These are phyloP conservation scores for Coremacera marginata DNA, from an alignment of 2,888 invertebrate species.

Conservation along the genomic window DNA sequence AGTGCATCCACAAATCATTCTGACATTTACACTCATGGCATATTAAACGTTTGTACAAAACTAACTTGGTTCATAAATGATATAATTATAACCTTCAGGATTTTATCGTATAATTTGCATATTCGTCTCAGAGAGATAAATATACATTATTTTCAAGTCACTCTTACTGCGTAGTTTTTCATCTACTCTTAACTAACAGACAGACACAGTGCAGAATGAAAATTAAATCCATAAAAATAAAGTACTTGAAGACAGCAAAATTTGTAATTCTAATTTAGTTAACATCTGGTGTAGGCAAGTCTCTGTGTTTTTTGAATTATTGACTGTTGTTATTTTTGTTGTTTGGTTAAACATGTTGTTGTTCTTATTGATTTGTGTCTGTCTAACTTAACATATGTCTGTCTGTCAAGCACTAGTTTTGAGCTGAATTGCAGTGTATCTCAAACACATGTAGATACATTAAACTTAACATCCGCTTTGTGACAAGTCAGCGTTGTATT, in stretches of 20 bases:
- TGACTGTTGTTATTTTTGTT: neutral
- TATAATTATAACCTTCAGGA: neutral
- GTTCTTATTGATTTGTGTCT: constrained; percentile 8
- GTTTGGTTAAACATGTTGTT: neutral
- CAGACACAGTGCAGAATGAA: too few species aligned
- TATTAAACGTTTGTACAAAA: neutral
- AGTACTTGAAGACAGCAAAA: constrained; percentile 8
- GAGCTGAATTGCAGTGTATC: neutral
- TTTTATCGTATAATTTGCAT: neutral
- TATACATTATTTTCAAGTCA: neutral
- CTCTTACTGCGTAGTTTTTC: neutral
- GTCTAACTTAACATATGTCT: neutral
- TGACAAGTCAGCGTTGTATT: neutral
- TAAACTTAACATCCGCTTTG: constrained; percentile 6
- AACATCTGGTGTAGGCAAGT: constrained; percentile 29
- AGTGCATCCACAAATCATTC: neutral
- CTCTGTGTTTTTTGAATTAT: constrained; percentile 12
- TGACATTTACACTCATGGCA: neutral
- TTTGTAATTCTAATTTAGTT: constrained; percentile 35
- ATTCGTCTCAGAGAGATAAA: neutral
- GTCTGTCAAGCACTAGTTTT: neutral
- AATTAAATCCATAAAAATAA: too few species aligned
- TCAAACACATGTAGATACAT: neutral
- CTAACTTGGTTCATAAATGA: neutral
- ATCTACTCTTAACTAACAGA: neutral